Base-by-base conservation (phyloP, 2,113 vertebrate species). In the Sphaerodactylus townsendi region DNA sequence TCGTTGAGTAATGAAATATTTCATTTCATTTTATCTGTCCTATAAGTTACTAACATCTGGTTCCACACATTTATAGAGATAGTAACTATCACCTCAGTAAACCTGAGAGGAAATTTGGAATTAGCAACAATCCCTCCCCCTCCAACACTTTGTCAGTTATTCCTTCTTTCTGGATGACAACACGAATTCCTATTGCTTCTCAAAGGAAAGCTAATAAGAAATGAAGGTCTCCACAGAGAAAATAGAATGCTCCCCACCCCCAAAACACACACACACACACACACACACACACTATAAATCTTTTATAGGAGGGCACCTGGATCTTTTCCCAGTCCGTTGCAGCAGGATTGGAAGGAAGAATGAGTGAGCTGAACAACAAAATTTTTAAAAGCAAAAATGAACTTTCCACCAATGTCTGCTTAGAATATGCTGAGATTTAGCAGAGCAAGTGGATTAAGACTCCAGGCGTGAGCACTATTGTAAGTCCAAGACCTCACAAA, bases 191-290 rank as follows among this genome's bases (percentile, higher is more conserved):
- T 65, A 28, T 28, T 75, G 30, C n/a, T 82, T 30, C 71, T 4
- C 3, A 77, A 41, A 37, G 50, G 15, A 87, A 87, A 81, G 44
- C 33, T 74, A 79, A 30, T 10, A 86, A 85, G 8, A 87, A 81
- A 77, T 81, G 10, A 70, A 68, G 10, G 46, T 33, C 25, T 82
- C 80, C 68, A 37, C 25, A 72, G 35, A 30, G 1, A 28, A 83
- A 83, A 81, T 53, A 87, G 86, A 66, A 7, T 1, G n/a, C n/a
- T n/a, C n/a, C n/a, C n/a, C n/a, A n/a, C n/a, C n/a, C n/a, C n/a
- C n/a, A n/a, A n/a, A n/a, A 62, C 23, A 62, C 59, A 62, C 25
- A 69, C 17, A 59, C 48, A 70, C 13, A 62, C 23, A 62, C 59
- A 62, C 23, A 62, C 59, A 62, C 25, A 69, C 17, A 59, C 48